A percentile compares a stretch with the other conserved stretches of the same genome.
These are phyloP conservation scores for Lordiphosa fenestrarum DNA, from an alignment of 2,888 invertebrate genomes.

Conservation along the genomic window DNA sequence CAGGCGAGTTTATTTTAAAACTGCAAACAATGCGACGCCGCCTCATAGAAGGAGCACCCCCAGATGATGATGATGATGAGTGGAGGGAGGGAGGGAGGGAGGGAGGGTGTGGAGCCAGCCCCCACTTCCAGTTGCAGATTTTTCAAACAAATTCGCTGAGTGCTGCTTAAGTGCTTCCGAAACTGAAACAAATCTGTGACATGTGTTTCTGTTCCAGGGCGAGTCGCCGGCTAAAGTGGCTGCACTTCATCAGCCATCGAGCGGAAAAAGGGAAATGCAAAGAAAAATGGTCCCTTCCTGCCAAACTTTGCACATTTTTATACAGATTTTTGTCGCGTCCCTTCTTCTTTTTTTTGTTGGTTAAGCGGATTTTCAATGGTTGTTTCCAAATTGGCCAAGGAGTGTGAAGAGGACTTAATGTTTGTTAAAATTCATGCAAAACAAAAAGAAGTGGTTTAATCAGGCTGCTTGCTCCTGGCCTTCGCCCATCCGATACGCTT, in stretches of 20 bases:
- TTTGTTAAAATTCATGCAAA: too few relatives aligned
- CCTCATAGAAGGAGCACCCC: constrained; percentile 47
- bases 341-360: constrained; percentile 23
- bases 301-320: constrained; percentile 56
- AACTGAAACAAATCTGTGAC: constrained; percentile 79
- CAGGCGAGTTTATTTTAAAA: constrained; percentile 55
- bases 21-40: constrained; percentile 37
- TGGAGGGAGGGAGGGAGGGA: too few relatives aligned
- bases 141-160: constrained; percentile 77
- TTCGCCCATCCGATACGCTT: constrained; percentile 40
- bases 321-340: constrained; percentile 48
- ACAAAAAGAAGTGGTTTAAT: constrained; percentile 5
- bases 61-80: too few relatives aligned
- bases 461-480: not conserved
- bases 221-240: constrained; percentile 53
- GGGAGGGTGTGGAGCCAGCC: not conserved
- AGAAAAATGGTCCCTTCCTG: constrained; percentile 52
- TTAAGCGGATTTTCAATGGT: constrained; percentile 70
- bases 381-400: constrained; percentile 55
- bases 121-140: constrained; percentile 41
- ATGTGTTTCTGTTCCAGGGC: constrained; percentile 71
- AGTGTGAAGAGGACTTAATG: constrained; percentile 7
- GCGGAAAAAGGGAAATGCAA: constrained; percentile 38
- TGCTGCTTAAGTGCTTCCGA: constrained; percentile 79
- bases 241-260: constrained; percentile 32